phyloP scores from a whole-genome alignment of 2,888 invertebrate species.

The Pseudococcus viburni region DNA sequence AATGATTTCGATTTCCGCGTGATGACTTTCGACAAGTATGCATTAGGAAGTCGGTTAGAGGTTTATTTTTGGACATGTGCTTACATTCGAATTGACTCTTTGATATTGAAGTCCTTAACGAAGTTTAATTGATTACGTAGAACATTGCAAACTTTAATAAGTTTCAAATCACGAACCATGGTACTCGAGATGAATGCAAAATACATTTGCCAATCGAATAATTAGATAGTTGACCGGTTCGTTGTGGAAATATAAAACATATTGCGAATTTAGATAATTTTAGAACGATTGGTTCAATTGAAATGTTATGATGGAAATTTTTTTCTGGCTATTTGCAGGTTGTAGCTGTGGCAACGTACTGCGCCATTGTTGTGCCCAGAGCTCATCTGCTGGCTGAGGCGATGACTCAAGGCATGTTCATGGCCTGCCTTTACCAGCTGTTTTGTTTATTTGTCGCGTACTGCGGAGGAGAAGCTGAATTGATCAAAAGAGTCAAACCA shows the following conservation, averaged over 20 bases:
- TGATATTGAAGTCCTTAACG: slow-evolving; percentile 21
- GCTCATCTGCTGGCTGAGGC: slow-evolving; percentile 80
- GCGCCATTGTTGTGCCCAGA: slow-evolving; percentile 77
- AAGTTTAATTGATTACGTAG: slow-evolving; percentile 21
- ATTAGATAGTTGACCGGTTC: background rate
- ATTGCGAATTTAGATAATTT: background rate
- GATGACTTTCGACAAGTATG: background rate
- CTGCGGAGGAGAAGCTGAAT: slow-evolving; percentile 77
- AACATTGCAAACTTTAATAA: slow-evolving; percentile 26
- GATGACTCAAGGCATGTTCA: slow-evolving; percentile 79
- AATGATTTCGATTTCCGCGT: background rate
- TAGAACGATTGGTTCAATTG: background rate
- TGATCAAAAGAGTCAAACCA: slow-evolving; percentile 76
- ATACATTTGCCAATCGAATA: slow-evolving; percentile 1
- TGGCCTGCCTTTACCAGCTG: slow-evolving; percentile 80
- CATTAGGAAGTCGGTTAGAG: background rate
- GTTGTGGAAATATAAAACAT: slow-evolving; percentile 7
- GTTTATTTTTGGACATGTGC: slow-evolving; percentile 25
- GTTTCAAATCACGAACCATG: slow-evolving; percentile 23
- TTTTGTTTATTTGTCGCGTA: slow-evolving; percentile 79
- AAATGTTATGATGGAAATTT: background rate
- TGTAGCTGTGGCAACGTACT: slow-evolving; percentile 75
- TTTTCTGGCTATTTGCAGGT: slow-evolving; percentile 72
- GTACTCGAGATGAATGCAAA: slow-evolving; percentile 7
- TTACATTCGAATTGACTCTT: background rate